These are phyloP conservation scores for Pempheris klunzingeri DNA, from an alignment of 2,797 vertebrate species.

Conservation along the genomic window DNA sequence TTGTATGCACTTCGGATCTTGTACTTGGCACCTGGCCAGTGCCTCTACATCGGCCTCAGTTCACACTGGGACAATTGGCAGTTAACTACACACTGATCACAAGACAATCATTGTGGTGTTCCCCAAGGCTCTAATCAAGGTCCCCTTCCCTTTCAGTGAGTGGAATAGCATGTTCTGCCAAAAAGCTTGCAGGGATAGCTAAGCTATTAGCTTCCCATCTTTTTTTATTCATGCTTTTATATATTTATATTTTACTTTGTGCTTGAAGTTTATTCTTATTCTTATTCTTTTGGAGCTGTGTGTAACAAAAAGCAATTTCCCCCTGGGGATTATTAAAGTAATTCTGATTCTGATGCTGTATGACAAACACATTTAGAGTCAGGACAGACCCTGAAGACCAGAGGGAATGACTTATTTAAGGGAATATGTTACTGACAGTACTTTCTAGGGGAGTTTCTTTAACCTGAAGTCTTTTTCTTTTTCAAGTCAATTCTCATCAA, in stretches of 20 bases:
- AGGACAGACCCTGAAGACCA: neutral
- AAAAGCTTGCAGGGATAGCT: conserved; percentile 5
- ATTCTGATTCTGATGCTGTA: too few species aligned
- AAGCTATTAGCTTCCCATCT: conserved; percentile 20
- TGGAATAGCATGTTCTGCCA: conserved; percentile 37
- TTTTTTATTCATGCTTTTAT: too few species aligned
- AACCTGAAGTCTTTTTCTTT: too few species aligned
- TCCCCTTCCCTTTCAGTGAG: conserved; percentile 2
- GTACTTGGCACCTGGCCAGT: too few species aligned
- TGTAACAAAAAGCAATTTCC: too few species aligned
- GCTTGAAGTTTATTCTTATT: too few species aligned
- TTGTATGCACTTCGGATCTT: too few species aligned
- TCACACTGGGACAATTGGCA: neutral
- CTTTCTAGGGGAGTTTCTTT: too few species aligned
- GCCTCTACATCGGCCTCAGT: neutral
- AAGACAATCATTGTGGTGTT: conserved; percentile 19
- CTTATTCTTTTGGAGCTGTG: too few species aligned
- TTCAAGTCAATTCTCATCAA: neutral
- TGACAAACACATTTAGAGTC: conserved; percentile 10
- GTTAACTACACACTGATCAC: neutral
- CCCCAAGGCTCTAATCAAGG: conserved; percentile 26
- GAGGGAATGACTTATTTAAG: neutral
- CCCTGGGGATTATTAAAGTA: too few species aligned
- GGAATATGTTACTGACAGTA: neutral
- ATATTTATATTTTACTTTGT: too few species aligned